These are phyloP conservation scores for Pogonocichla stellata DNA, from an alignment of 2,113 vertebrate genomes.

Conservation along the genomic window DNA sequence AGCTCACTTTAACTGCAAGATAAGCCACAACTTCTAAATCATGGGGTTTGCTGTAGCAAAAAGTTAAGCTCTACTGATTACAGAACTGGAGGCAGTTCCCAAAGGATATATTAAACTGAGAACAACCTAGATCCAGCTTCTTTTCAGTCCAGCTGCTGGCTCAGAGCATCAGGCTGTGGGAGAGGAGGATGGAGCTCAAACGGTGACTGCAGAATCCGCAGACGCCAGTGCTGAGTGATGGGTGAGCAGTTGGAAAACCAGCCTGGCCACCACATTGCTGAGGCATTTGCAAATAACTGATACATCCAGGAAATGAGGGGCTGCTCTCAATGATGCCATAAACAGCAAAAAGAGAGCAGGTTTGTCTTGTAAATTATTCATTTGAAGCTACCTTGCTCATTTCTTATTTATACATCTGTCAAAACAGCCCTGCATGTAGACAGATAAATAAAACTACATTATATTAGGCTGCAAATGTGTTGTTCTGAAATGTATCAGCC, in stretches of 20 bases:
- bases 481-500: not conserved
- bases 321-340: not conserved
- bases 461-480: not conserved
- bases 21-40: not conserved
- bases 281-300: not conserved
- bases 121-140: not conserved
- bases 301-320: not conserved
- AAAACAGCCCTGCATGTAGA: not conserved
- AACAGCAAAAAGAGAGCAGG: not conserved
- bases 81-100: not conserved
- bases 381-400: not conserved
- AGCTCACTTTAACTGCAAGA: rapidly evolving
- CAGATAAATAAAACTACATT: not conserved
- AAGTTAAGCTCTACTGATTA: not conserved
- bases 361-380: conserved; percentile 36
- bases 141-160: not conserved
- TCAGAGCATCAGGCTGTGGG: not conserved
- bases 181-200: not conserved
- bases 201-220: rapidly evolving
- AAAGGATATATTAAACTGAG: not conserved
- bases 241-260: not conserved
- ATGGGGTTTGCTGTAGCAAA: not conserved
- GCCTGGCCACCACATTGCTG: not conserved
- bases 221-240: not conserved
- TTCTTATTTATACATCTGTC: conserved; percentile 2